A percentile compares a stretch with the other conserved stretches of the same genome.
phyloP scores from a whole-genome alignment of 2,888 invertebrate species.

The Cantharis rustica region DNA sequence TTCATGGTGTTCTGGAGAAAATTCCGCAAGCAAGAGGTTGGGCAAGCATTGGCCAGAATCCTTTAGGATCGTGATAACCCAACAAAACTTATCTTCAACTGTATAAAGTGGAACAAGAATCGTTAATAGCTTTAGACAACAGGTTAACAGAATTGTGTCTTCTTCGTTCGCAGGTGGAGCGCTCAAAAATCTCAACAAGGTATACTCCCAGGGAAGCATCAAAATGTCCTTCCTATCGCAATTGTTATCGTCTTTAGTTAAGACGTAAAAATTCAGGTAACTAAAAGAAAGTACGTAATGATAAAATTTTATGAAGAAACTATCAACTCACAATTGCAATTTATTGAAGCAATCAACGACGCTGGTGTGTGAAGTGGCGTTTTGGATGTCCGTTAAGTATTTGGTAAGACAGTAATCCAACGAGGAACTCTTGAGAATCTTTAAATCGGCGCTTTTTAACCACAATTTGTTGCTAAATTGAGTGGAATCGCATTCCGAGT shows the following conservation, averaged over 20 bases:
- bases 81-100: constrained; percentile 38
- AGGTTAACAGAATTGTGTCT: constrained; percentile 64
- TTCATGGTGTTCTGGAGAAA: constrained; percentile 38
- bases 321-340: constrained; percentile 27
- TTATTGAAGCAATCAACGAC: constrained; percentile 62
- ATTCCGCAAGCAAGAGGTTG: constrained; percentile 44
- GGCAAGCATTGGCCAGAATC: constrained; percentile 43
- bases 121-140: constrained; percentile 52
- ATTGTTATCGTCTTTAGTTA: constrained; percentile 45
- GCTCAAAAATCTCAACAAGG: constrained; percentile 64
- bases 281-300: constrained; percentile 45
- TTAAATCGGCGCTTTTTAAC: constrained; percentile 56
- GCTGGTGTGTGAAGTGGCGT: constrained; percentile 65
- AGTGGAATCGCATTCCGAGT: constrained; percentile 35
- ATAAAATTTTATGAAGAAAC: constrained; percentile 1
- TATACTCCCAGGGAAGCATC: constrained; percentile 66
- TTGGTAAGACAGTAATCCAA: constrained; percentile 60
- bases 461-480: constrained; percentile 47
- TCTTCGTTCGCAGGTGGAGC: constrained; percentile 68
- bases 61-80: constrained; percentile 49
- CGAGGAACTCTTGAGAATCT: constrained; percentile 59
- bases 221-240: constrained; percentile 48
- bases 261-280: constrained; percentile 55
- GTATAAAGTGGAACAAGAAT: constrained; percentile 45
- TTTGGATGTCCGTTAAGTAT: constrained; percentile 64